Conservation (phyloP, 2,113 vertebrate genomes). For the Lophius piscatorius region DNA sequence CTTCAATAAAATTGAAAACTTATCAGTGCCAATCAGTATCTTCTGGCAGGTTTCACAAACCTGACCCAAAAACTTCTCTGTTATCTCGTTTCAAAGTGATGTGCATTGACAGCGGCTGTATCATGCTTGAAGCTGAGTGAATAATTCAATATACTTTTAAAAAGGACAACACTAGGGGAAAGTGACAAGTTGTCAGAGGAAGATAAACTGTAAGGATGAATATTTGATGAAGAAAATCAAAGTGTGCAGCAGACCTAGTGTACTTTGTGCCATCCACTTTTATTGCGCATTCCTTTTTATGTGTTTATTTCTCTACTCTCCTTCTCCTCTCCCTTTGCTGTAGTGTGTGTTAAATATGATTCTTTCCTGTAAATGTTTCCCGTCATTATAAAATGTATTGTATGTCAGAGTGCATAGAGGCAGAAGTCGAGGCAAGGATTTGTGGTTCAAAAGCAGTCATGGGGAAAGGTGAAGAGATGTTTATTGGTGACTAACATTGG, state of each 20-base stretch:
- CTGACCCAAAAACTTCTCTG: constrained; percentile 61
- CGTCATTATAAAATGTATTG: too few species aligned
- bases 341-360: too few species aligned
- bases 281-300: constrained; percentile 24
- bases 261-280: constrained; percentile 41
- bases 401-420: constrained; percentile 9
- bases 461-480: constrained; percentile 47
- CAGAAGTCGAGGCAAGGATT: constrained; percentile 6
- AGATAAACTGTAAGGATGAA: constrained; percentile 66
- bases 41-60: constrained; percentile 57
- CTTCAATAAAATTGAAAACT: constrained; percentile 18
- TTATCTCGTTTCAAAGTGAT: constrained; percentile 67
- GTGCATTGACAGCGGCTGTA: constrained; percentile 61
- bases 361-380: constrained; percentile 5
- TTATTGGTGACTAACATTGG: constrained; percentile 66
- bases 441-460: constrained; percentile 32
- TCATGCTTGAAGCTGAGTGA: constrained; percentile 60
- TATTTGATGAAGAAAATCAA: constrained; percentile 55
- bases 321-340: background rate
- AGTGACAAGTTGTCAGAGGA: constrained; percentile 73
- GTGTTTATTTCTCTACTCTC: constrained; percentile 44
- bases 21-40: constrained; percentile 55
- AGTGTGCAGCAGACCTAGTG: constrained; percentile 48
- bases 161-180: constrained; percentile 68
- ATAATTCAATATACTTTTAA: constrained; percentile 73